Evolutionary conservation across 1,140 invertebrate genomes (phyloP).

Genomic region (Drosophila punjabiensis): DNA sequence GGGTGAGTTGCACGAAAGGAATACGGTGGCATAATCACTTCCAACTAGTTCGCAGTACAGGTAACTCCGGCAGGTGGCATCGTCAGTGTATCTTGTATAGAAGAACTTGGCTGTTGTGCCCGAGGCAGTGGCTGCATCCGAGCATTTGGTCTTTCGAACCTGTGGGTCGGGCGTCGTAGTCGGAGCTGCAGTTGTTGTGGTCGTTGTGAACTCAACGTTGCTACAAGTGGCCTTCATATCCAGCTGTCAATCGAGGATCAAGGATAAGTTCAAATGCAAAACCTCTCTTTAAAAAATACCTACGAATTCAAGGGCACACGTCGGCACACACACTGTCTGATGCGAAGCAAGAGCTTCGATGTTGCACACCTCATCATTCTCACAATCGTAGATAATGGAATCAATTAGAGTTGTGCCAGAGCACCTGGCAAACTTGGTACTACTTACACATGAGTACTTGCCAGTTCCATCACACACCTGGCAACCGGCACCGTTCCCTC

Average conservation of each 20-base stretch:
- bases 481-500: neutral
- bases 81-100: neutral
- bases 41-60: slow-evolving; percentile 20
- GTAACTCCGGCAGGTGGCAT: slow-evolving; percentile 20
- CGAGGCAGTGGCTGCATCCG: neutral
- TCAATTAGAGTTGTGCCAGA: neutral
- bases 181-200: slow-evolving; percentile 8
- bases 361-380: slow-evolving; percentile 6
- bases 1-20: neutral
- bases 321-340: slow-evolving; percentile 11
- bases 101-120: slow-evolving; percentile 4
- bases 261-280: neutral
- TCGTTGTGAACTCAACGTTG: neutral
- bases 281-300: neutral
- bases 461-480: neutral
- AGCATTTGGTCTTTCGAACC: neutral
- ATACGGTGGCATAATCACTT: neutral
- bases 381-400: slow-evolving; percentile 1
- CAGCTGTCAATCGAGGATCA: neutral
- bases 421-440: slow-evolving; percentile 16
- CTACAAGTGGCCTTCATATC: slow-evolving; percentile 3
- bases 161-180: neutral
- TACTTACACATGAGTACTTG: slow-evolving; percentile 27
- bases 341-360: neutral
- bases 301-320: neutral